Percentiles rank a stretch among this genome's conserved stretches.
Conservation (phyloP, 2,113 vertebrate genomes). For the Alosa alosa region DNA sequence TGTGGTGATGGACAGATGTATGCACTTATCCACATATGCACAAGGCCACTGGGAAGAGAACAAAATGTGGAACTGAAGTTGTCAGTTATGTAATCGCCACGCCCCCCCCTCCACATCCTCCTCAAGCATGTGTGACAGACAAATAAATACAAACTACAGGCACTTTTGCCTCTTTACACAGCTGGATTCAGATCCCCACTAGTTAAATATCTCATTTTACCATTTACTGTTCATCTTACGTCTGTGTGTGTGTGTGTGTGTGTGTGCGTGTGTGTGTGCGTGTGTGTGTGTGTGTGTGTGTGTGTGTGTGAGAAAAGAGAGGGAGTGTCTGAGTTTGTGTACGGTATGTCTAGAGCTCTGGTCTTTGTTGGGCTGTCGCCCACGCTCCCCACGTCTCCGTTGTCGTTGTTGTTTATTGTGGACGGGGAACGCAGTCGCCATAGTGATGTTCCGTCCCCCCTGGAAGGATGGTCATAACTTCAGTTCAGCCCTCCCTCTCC, state of each 20-base stretch:
- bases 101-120: background rate
- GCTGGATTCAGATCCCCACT: background rate
- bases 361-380: background rate
- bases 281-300: background rate
- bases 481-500: conserved; percentile 30
- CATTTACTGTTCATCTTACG: background rate
- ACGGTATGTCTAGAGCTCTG: background rate
- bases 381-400: background rate
- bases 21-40: background rate
- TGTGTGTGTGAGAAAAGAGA: background rate
- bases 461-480: conserved; percentile 20
- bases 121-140: background rate
- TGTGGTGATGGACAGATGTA: background rate
- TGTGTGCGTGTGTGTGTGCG: background rate
- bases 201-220: background rate
- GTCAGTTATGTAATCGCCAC: background rate
- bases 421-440: conserved; percentile 50
- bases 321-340: background rate
- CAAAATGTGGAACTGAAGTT: background rate
- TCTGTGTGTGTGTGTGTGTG: conserved; percentile 5
- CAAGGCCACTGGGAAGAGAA: background rate
- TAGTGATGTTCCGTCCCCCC: conserved; percentile 54
- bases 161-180: background rate
- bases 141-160: background rate
- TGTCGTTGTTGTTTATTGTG: conserved; percentile 48